These are phyloP conservation scores for Sclerurus mexicanus DNA, from an alignment of 2,113 vertebrate species.

Conservation along the genomic window DNA sequence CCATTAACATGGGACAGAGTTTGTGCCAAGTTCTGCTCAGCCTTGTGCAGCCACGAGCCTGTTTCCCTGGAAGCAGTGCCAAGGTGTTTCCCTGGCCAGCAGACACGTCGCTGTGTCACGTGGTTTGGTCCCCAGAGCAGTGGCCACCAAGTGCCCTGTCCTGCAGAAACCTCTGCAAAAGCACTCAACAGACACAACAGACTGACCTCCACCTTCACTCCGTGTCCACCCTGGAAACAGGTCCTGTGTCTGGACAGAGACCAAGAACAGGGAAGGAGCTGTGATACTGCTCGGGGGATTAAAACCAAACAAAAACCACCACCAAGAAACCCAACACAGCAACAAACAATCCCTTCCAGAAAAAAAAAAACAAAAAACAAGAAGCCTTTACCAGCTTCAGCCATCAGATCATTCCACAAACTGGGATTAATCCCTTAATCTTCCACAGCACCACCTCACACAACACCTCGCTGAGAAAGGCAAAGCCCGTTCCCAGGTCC, in stretches of 20 bases:
- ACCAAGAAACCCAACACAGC: background rate
- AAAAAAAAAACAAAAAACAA: background rate
- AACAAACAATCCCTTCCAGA: background rate
- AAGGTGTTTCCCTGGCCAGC: background rate
- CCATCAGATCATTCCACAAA: background rate
- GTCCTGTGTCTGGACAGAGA: background rate
- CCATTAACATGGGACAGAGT: rapidly evolving
- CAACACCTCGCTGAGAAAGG: background rate
- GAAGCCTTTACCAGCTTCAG: background rate
- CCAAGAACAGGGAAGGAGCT: background rate
- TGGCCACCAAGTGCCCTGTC: background rate
- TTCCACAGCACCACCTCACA: background rate
- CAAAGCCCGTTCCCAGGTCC: background rate
- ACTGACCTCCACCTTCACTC: rapidly evolving
- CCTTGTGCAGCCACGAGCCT: background rate
- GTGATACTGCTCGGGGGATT: too few relatives aligned
- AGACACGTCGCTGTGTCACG: rapidly evolving
- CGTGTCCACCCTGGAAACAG: background rate
- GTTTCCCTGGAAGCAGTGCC: background rate
- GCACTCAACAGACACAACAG: rapidly evolving
- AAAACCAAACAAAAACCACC: background rate
- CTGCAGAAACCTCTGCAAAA: background rate
- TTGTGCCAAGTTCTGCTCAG: background rate
- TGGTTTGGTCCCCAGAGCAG: background rate
- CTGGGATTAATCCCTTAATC: background rate